Conservation (phyloP, 2,888 invertebrate species). For the Oxyteleia sp. region DNA sequence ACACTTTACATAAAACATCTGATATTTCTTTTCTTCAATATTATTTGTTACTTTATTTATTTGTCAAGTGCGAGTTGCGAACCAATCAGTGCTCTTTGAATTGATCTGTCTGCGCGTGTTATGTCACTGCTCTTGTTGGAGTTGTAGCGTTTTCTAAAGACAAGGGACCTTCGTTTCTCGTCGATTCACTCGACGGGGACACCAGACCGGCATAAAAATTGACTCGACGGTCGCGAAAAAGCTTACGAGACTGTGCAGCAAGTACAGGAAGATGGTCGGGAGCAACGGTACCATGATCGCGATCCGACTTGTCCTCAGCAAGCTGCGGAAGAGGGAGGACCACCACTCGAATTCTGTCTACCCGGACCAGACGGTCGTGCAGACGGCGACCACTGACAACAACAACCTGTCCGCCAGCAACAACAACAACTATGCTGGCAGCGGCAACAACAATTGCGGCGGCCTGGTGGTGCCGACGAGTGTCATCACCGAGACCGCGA, state of each 20-base stretch:
- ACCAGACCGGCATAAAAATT: conserved; percentile 81
- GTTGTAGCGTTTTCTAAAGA: conserved; percentile 40
- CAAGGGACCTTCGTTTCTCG: conserved; percentile 10
- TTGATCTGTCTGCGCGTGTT: conserved; percentile 2
- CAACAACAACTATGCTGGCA: not conserved
- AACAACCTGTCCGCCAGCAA: conserved; percentile 45
- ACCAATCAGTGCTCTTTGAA: conserved; percentile 15
- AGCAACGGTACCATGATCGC: conserved; percentile 95
- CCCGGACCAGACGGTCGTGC: conserved; percentile 90
- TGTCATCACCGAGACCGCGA: conserved; percentile 76
- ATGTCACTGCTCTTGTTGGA: not conserved
- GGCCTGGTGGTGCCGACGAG: conserved; percentile 50
- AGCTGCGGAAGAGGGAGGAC: conserved; percentile 95
- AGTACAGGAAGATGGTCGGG: conserved; percentile 92
- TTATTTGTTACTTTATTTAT: too few relatives aligned
- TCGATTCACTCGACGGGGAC: conserved; percentile 66
- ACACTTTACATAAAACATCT: conserved; percentile 28
- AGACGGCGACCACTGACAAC: conserved; percentile 88
- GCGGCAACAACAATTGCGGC: not conserved
- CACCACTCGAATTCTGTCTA: conserved; percentile 92
- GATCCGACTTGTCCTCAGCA: conserved; percentile 96
- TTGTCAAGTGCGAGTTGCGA: not conserved
- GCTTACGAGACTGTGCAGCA: conserved; percentile 84
- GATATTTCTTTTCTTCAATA: too few relatives aligned
- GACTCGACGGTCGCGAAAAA: conserved; percentile 80